These are phyloP conservation scores for Caenorhabditis brenneri DNA, from an alignment of 1,140 invertebrate species.

Conservation along the genomic window DNA sequence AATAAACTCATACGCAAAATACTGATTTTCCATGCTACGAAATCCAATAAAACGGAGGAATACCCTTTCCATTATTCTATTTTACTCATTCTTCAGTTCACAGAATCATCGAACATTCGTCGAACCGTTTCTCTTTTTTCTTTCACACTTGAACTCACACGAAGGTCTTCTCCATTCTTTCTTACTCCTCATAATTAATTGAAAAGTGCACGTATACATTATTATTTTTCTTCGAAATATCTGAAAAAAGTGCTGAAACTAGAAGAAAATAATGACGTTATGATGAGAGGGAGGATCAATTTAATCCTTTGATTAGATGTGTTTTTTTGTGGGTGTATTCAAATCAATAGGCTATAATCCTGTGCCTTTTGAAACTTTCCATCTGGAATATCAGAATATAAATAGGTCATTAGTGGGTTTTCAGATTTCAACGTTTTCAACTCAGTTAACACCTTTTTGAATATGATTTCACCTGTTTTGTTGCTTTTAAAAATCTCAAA, in stretches of 20 bases:
- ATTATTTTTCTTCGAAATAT: background rate
- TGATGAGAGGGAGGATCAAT: background rate
- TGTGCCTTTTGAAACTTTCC: background rate
- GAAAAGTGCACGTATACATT: background rate
- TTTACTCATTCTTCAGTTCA: background rate
- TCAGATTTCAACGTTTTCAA: background rate
- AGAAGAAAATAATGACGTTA: background rate
- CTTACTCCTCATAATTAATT: conserved; percentile 11
- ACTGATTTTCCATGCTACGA: background rate
- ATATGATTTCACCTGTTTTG: background rate
- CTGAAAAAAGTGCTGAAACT: background rate
- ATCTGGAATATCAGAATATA: background rate
- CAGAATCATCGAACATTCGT: conserved; percentile 10
- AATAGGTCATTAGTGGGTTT: conserved; percentile 21
- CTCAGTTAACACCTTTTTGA: background rate
- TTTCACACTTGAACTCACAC: conserved; percentile 4
- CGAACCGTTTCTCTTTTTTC: conserved; percentile 27
- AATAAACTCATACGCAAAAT: no score
- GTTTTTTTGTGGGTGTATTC: background rate
- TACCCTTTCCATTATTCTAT: background rate
- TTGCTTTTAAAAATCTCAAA: background rate
- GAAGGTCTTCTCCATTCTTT: background rate
- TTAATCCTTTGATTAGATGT: background rate
- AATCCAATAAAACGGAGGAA: background rate
- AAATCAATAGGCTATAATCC: background rate